Conservation (phyloP, 2,113 vertebrate species). For the Alces alces region DNA sequence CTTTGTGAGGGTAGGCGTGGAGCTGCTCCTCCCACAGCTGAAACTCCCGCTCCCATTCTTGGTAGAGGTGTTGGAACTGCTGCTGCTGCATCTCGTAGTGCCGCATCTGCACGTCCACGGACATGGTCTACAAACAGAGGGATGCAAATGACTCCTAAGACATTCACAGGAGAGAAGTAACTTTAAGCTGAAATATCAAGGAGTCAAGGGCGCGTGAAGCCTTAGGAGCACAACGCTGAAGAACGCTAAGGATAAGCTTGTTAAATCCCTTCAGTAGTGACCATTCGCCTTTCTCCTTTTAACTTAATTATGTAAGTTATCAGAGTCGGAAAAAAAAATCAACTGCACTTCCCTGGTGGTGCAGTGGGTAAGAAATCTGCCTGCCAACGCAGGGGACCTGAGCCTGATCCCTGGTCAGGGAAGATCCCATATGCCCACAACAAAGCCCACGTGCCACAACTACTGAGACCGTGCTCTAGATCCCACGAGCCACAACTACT, state of each 20-base stretch:
- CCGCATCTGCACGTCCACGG: slow-evolving; percentile 90
- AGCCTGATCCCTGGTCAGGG: not conserved
- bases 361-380: not conserved
- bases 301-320: not conserved
- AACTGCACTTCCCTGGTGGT: not conserved
- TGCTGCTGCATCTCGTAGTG: slow-evolving; percentile 95
- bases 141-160: not conserved
- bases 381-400: not conserved
- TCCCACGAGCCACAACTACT: not conserved
- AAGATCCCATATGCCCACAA: not conserved
- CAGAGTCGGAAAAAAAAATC: not conserved
- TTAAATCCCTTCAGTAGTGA: not conserved
- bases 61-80: slow-evolving; percentile 91
- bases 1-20: slow-evolving; percentile 95
- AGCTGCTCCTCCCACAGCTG: slow-evolving; percentile 95
- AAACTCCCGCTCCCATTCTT: slow-evolving; percentile 94
- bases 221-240: not conserved
- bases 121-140: slow-evolving; percentile 86
- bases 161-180: not conserved
- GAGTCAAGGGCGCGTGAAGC: not conserved
- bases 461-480: too few species aligned
- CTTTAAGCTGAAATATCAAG: slow-evolving; percentile 12
- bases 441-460: not conserved
- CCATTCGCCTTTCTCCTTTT: not conserved
- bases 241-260: not conserved